Evolutionary conservation across 2,113 vertebrate genomes (phyloP).

Genomic region (Phocoena phocoena): DNA sequence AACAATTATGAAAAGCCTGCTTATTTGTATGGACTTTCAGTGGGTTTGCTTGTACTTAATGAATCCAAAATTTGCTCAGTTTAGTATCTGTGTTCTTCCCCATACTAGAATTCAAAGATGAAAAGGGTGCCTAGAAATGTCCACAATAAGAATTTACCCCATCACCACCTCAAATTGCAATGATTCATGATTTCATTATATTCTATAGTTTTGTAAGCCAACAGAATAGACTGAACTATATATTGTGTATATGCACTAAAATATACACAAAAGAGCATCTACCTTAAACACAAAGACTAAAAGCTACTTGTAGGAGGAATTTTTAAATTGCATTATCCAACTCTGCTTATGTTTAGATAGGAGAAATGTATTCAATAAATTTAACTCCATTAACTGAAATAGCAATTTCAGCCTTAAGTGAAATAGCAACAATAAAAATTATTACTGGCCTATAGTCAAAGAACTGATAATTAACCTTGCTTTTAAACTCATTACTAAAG

Average conservation of each 20-base stretch:
- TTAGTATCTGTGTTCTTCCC: not conserved
- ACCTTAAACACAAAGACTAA: not conserved
- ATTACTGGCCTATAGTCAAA: not conserved
- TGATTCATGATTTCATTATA: not conserved
- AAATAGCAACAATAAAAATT: not conserved
- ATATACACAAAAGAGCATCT: not conserved
- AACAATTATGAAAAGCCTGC: not conserved
- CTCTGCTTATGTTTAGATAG: not conserved
- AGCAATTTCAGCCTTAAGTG: not conserved
- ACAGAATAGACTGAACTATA: not conserved
- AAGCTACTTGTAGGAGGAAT: not conserved
- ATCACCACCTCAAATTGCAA: not conserved
- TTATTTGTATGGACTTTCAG: not conserved
- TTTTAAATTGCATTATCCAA: not conserved
- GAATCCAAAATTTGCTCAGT: not conserved
- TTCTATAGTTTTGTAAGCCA: not conserved
- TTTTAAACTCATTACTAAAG: constrained; percentile 37
- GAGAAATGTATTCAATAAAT: not conserved
- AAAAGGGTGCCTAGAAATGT: not conserved
- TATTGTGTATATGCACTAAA: not conserved
- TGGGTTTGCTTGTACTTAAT: not conserved
- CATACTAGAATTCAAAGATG: not conserved
- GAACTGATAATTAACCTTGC: not conserved
- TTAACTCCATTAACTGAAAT: not conserved
- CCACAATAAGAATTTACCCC: not conserved